Percentiles rank a stretch among this genome's conserved stretches.
Conservation (phyloP, 2,888 invertebrate species). For the Catonia carolina region DNA sequence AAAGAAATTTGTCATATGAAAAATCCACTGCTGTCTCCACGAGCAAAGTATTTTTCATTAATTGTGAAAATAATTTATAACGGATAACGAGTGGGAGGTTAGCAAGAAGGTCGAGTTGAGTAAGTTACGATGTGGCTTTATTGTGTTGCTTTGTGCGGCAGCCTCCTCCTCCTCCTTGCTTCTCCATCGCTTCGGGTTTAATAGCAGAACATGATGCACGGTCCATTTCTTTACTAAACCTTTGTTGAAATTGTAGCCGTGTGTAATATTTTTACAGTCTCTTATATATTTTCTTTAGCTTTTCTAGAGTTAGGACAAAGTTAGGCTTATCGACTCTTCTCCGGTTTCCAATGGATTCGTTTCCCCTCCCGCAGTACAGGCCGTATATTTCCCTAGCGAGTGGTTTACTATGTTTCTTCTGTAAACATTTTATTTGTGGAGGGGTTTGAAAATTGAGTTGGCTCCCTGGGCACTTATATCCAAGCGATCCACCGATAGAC, state of each 20-base stretch:
- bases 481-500: neutral
- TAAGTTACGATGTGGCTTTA: too few species aligned
- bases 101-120: too few species aligned
- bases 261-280: constrained; percentile 2
- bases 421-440: constrained; percentile 21
- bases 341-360: neutral
- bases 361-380: neutral
- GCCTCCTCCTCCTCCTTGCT: too few species aligned
- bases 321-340: constrained; percentile 8
- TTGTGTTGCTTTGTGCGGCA: too few species aligned
- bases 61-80: too few species aligned
- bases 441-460: constrained; percentile 19
- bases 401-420: constrained; percentile 18
- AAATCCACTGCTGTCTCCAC: too few species aligned
- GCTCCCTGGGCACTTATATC: constrained; percentile 17
- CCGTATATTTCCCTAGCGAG: constrained; percentile 20
- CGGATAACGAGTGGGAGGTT: too few species aligned
- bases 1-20: too few species aligned
- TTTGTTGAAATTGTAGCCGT: constrained; percentile 5
- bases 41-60: too few species aligned
- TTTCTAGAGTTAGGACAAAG: neutral
- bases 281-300: constrained; percentile 7
- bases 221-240: constrained; percentile 6
- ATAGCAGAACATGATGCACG: constrained; percentile 1
- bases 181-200: too few species aligned